Percentiles rank a stretch among this genome's conserved stretches.
phyloP scores from a whole-genome alignment of 2,113 vertebrate species.

The Sminthopsis crassicaudata region DNA sequence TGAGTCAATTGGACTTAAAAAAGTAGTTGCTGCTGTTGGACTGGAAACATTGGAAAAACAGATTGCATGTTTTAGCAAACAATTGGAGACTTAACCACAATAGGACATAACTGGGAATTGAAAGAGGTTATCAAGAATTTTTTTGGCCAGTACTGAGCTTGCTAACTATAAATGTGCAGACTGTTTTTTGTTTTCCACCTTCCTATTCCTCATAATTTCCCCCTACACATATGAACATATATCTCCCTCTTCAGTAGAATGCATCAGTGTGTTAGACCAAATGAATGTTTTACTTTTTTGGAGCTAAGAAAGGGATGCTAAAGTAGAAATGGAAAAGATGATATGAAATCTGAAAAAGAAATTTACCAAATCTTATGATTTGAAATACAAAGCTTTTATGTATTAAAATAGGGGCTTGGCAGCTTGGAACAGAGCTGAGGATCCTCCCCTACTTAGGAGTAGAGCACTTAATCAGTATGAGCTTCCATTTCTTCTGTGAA shows the following conservation, averaged over 20 bases:
- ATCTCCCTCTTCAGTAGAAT: too few species aligned
- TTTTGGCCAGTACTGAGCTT: neutral
- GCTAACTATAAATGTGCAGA: constrained; percentile 46
- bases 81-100: constrained; percentile 44
- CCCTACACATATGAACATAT: neutral
- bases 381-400: neutral
- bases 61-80: constrained; percentile 57
- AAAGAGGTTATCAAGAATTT: neutral
- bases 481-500: neutral
- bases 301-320: neutral
- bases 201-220: neutral
- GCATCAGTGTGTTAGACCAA: too few species aligned
- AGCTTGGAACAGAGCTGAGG: neutral
- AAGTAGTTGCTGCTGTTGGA: constrained; percentile 43
- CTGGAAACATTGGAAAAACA: constrained; percentile 48
- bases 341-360: neutral
- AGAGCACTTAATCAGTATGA: neutral
- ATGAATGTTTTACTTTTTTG: neutral
- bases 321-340: neutral
- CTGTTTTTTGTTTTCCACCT: constrained; percentile 48
- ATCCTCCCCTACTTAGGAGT: neutral
- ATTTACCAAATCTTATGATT: neutral
- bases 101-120: neutral
- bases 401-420: neutral
- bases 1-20: constrained; percentile 31